Base-by-base conservation (phyloP, 2,113 vertebrate species). In the Engraulis encrasicolus region DNA sequence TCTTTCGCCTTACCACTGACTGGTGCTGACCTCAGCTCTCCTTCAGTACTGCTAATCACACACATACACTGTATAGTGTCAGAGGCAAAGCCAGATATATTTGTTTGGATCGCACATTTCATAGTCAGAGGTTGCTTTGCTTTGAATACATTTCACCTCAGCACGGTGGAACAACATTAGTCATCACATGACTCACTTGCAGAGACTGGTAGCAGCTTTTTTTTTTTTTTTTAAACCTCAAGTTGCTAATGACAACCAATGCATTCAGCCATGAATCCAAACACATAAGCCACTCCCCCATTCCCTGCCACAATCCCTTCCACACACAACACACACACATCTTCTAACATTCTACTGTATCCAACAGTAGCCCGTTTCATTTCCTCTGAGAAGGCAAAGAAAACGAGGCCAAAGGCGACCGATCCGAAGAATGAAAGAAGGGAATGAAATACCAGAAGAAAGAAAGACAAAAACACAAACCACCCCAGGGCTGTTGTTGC, bases 381-480 rank as follows among this genome's bases (percentile, higher is more conserved):
- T 34, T 27, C 66, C 66, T 34, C 14, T 5, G 66, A 74, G 66
- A 74, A 31, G 40, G 4, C 31, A 74, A 74, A 74, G 4, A 74
- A 74, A 74, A 74, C 31, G 27, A 74, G 66, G 66, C 66, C 66
- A 74, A 74, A 74, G 66, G 66, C 31, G 27, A 74, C 66, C 27
- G 12, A 31, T 34, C 23, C 23, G n/a, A 66, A 66, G 58, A 66
- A 23, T 7, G 58, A 74, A 45, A 45, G 40, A 45, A n/a, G n/a
- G n/a, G n/a, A n/a, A n/a, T n/a, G n/a, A n/a, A n/a, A n/a, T n/a
- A n/a, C n/a, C n/a, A n/a, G n/a, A n/a, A n/a, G n/a, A n/a, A 66
- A 66, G 58, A 66, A 23, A 0, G 58, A 74, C 3, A 45, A 9
- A 45, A 45, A 45, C 3, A 45, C 4, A 45, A 45, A 45, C 15